Percentiles rank a stretch among this genome's conserved stretches.
These are phyloP conservation scores for Phasianus colchicus DNA, from an alignment of 2,113 vertebrate genomes.

Conservation along the genomic window DNA sequence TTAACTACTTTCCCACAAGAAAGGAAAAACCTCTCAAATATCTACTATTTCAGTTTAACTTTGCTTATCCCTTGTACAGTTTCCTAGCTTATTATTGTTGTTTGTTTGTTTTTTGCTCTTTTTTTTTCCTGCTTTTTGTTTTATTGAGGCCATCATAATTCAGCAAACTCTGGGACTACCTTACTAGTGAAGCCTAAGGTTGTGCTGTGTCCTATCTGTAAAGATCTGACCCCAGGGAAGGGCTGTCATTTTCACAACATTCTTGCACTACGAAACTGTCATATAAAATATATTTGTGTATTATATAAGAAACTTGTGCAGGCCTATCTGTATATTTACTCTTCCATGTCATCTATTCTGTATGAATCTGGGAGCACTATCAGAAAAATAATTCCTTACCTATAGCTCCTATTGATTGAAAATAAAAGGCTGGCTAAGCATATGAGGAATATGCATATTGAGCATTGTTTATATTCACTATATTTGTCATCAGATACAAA, in stretches of 20 bases:
- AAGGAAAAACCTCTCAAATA: neutral
- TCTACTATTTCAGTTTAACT: neutral
- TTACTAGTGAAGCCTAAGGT: neutral
- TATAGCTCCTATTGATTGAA: neutral
- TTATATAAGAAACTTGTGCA: neutral
- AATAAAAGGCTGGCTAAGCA: neutral
- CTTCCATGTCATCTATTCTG: neutral
- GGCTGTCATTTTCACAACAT: neutral
- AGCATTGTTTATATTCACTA: neutral
- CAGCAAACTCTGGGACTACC: neutral
- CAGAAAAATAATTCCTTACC: neutral
- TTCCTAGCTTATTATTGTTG: neutral
- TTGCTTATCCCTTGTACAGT: neutral
- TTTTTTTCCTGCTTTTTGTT: neutral
- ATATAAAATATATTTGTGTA: constrained; percentile 19
- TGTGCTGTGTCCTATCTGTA: neutral
- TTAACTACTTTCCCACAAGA: constrained; percentile 26
- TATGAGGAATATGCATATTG: neutral
- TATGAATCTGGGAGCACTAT: neutral
- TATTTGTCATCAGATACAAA: neutral
- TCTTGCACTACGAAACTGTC: neutral
- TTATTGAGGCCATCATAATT: neutral
- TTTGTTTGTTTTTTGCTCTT: neutral
- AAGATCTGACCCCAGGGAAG: neutral
- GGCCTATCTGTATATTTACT: neutral